These are phyloP conservation scores for Xanthia icteritia DNA, from an alignment of 2,888 invertebrate species.

Conservation along the genomic window DNA sequence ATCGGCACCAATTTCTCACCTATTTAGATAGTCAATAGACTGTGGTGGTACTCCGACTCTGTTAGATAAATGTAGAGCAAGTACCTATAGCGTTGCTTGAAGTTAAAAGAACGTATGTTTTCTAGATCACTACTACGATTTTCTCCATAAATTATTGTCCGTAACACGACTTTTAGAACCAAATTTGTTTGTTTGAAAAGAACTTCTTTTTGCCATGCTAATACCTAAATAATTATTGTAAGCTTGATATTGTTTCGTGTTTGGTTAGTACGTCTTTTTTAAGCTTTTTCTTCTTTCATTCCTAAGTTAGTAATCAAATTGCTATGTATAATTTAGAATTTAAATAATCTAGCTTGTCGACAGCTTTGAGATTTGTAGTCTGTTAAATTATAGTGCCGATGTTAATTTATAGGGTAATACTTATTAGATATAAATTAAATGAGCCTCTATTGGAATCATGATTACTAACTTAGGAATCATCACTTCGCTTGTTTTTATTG, in stretches of 20 bases:
- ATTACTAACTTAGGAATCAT: too few species aligned
- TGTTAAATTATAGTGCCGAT: not conserved
- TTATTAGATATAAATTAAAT: not conserved
- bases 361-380: conserved; percentile 3
- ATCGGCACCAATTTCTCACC: too few species aligned
- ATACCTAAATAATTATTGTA: not conserved
- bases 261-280: not conserved
- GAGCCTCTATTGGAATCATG: not conserved
- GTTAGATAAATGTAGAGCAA: not conserved
- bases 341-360: not conserved
- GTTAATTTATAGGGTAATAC: not conserved
- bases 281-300: conserved; percentile 53
- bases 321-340: conserved; percentile 5
- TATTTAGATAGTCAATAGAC: not conserved
- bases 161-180: not conserved
- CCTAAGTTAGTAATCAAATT: conserved; percentile 29
- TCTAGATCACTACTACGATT: not conserved
- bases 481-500: not conserved
- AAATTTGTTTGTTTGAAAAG: not conserved
- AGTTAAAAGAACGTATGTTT: conserved; percentile 6
- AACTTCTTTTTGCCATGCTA: not conserved
- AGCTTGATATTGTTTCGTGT: not conserved
- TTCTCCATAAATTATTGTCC: not conserved
- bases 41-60: not conserved
- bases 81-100: not conserved